Evolutionary conservation across 2,888 invertebrate genomes (phyloP), one percentile per base, ranked within the genome.

Genomic region (Bibio marci): DNA sequence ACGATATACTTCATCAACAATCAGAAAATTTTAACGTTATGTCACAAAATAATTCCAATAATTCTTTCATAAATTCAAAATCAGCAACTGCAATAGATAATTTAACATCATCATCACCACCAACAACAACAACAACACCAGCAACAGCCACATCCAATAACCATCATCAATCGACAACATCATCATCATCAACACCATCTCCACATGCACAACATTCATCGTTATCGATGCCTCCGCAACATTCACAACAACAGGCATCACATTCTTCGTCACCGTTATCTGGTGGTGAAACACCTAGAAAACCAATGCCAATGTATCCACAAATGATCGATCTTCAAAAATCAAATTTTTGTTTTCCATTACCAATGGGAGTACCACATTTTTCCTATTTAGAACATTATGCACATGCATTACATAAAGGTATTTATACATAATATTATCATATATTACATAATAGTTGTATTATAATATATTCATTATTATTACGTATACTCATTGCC

Each of bases 341-440:
- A 27, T 13, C 37, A n/a, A 37, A 40, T 33, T 40, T 40, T 25
- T 34, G 26, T 13, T 15, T 40, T 17, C 40, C 40, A 12, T 10
- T 37, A 11, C 32, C 35, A 14, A 5, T 40, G 19, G 37, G 37
- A 11, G 33, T 40, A 31, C 11, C 40, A 14, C 22, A 25, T 19
- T 39, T 39, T 39, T 18, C 36, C n/a, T 40, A 40, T 14, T 14
- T 40, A 13, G 40, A 40, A 30, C 37, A 40, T 28, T 40, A 40
- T 33, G 40, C 40, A 17, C 33, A 37, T 40, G 40, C 40, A 19
- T 30, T 40, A 22, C 40, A 40, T 8, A 40, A 40, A 37, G 40
- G 40, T 40, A 28, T 19, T 30, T 26, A 35, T 11, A 12, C 18
- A 22, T 12, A 11, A 7, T 34, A n/a, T n/a, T n/a, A n/a, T n/a